A percentile compares a stretch with the other conserved stretches of the same genome.
These are phyloP conservation scores for Sweltsa coloradensis DNA, from an alignment of 1,140 invertebrate species.

Conservation along the genomic window DNA sequence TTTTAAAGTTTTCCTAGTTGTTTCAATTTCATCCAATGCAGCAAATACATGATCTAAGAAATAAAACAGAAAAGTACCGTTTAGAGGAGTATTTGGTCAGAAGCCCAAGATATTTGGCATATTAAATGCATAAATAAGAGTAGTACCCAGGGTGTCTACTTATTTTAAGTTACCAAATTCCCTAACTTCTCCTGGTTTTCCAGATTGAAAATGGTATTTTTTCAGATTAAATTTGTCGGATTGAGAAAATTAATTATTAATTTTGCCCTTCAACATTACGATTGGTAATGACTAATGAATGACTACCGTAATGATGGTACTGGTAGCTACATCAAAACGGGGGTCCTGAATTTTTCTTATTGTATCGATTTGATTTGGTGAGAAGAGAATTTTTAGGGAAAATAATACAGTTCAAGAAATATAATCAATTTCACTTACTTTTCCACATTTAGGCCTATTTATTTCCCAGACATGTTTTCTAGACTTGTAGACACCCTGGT, in stretches of 20 bases:
- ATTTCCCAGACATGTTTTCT: too few relatives aligned
- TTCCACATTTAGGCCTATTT: too few relatives aligned
- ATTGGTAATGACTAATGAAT: background rate
- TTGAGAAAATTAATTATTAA: background rate
- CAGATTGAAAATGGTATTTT: background rate
- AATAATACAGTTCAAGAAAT: too few relatives aligned
- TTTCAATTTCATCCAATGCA: constrained; percentile 49
- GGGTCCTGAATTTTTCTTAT: too few relatives aligned
- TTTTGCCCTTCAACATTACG: background rate
- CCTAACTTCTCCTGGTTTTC: too few relatives aligned
- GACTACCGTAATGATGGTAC: background rate
- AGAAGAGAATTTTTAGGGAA: too few relatives aligned
- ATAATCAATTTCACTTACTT: too few relatives aligned
- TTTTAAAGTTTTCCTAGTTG: constrained; percentile 38
- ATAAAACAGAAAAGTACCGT: constrained; percentile 14
- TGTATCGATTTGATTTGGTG: too few relatives aligned
- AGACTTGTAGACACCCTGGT: too few relatives aligned
- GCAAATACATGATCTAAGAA: constrained; percentile 53
- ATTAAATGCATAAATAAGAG: constrained; percentile 3
- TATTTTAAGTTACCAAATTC: background rate
- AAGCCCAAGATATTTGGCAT: background rate
- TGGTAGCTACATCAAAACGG: too few relatives aligned
- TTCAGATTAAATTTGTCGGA: background rate
- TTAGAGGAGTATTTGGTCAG: background rate
- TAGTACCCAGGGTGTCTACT: background rate